Evolutionary conservation across 2,888 invertebrate species (phyloP), one percentile per base, ranked within the genome.

Genomic region (Carterocephalus palaemon): DNA sequence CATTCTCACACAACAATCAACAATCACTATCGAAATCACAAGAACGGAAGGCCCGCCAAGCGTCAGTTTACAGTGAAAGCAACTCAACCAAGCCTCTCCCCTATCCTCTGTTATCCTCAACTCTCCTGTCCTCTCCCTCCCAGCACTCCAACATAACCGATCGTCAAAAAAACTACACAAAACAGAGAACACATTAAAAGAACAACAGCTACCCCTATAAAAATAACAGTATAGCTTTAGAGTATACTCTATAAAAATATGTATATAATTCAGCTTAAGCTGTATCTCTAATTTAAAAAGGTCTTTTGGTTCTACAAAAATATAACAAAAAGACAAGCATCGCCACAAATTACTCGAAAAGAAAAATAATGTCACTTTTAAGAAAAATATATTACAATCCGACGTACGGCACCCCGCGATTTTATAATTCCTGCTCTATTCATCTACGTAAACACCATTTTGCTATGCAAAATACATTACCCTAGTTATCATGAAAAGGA

Each of bases 211-310:
- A 81, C 63, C 68, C 59, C 81, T 85, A 84, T 82, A 85, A 84
- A 85, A 85, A 85, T 85, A 84, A 81, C 82, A 75, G 81, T 77
- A 79, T 69, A 84, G 84, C 81, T 75, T 75, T 77, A 74, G 71
- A 81, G 79, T 82, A 78, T 71, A 79, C 76, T 76, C 74, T 84
- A 81, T 84, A 86, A 85, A 85, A 84, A 84, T 82, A 85, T 84
- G 84, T 84, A 83, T 80, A 79, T 77, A 71, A 70, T 64, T 56
- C 84, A 84, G 83, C 84, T 61, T 65, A 57, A 63, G 79, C 83
- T 75, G 81, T 55, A 71, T 82, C 75, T 81, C 78, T 84, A 80
- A 79, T 77, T 80, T 75, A 71, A 77, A 78, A 71, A 61, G 58
- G 66, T 74, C 58, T 60, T 69, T 73, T 71, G 67, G 60, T 70